phyloP scores from a whole-genome alignment of 2,113 vertebrate species.

The Neodon shergylaensis region DNA sequence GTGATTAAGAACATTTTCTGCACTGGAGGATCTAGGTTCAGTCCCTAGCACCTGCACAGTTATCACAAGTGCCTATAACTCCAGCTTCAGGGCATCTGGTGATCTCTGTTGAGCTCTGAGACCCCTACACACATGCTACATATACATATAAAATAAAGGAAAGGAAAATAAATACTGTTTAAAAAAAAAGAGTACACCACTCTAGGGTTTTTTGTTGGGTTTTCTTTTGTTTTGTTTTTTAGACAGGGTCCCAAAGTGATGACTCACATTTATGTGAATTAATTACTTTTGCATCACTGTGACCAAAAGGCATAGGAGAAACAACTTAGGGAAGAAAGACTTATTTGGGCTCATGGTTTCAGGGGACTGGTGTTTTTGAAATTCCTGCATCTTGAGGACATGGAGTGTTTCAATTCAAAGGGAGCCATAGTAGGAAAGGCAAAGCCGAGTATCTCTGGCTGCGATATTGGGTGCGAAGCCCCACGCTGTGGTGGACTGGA shows the following conservation, averaged over 20 bases:
- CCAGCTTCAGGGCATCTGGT: neutral
- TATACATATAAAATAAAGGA: neutral
- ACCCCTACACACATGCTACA: neutral
- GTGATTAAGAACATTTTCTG: neutral
- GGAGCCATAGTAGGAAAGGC: neutral
- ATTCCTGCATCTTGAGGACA: neutral
- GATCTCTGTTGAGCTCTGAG: neutral
- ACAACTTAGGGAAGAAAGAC: neutral
- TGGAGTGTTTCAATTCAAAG: neutral
- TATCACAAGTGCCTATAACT: neutral
- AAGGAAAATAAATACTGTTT: neutral
- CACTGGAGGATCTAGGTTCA: neutral
- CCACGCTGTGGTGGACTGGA: neutral
- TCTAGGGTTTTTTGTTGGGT: neutral
- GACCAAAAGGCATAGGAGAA: neutral
- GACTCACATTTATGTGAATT: conserved; percentile 38
- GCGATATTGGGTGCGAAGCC: neutral
- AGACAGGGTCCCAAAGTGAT: conserved; percentile 80
- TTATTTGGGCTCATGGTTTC: neutral
- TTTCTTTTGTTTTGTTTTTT: neutral
- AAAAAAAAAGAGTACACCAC: neutral
- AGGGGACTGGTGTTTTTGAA: neutral
- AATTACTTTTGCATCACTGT: neutral
- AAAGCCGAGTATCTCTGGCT: neutral
- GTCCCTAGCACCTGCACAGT: neutral